A percentile compares a stretch with the other conserved stretches of the same genome.
These are phyloP conservation scores for Probosciger aterrimus DNA, from an alignment of 2,113 vertebrate genomes.

Conservation along the genomic window DNA sequence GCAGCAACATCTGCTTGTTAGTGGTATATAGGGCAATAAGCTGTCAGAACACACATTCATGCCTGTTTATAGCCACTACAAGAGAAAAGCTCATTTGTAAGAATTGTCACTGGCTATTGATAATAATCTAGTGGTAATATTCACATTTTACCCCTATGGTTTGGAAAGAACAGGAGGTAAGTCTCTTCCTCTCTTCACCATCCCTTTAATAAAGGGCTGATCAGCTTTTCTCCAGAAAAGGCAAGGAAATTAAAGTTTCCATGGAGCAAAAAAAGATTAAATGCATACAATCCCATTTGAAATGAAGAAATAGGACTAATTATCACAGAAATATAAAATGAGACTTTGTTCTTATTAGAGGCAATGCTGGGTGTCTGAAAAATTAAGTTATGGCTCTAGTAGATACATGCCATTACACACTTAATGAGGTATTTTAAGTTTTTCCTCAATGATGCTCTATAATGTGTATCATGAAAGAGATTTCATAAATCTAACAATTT, in stretches of 20 bases:
- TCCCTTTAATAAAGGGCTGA: background rate
- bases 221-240: background rate
- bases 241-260: background rate
- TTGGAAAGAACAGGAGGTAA: background rate
- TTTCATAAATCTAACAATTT: background rate
- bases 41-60: background rate
- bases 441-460: background rate
- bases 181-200: background rate
- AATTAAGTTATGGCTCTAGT: background rate
- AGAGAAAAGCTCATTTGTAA: background rate
- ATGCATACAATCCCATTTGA: background rate
- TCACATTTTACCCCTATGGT: background rate
- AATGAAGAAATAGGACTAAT: background rate
- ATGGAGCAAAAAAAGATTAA: background rate
- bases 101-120: background rate
- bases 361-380: background rate
- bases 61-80: background rate
- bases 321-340: background rate
- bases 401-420: background rate
- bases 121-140: background rate
- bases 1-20: background rate
- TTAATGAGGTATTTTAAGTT: background rate
- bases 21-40: background rate
- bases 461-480: background rate
- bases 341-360: background rate